Evolutionary conservation across 1,140 invertebrate genomes (phyloP).

Genomic region (Drosophila mayri): DNA sequence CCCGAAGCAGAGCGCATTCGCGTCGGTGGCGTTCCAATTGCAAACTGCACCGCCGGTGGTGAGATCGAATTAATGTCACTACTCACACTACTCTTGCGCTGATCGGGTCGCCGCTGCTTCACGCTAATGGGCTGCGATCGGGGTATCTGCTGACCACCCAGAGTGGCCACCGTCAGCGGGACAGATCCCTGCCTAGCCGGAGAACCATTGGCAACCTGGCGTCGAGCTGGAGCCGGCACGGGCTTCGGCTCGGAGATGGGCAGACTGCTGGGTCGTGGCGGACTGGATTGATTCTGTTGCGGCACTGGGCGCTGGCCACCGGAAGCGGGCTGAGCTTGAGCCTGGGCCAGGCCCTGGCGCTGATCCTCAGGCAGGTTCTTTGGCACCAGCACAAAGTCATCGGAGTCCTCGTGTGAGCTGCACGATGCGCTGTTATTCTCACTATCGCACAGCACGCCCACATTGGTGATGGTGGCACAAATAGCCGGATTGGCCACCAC

Average conservation of each 20-base stretch:
- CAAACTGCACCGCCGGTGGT: conserved; percentile 95
- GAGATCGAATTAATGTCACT: conserved; percentile 95
- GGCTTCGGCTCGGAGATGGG: conserved; percentile 92
- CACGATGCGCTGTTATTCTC: conserved; percentile 86
- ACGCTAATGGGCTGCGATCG: conserved; percentile 94
- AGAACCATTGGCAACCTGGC: conserved; percentile 64
- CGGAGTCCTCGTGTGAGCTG: conserved; percentile 89
- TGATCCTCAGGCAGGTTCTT: conserved; percentile 87
- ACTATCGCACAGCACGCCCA: conserved; percentile 82
- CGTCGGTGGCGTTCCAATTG: conserved; percentile 94
- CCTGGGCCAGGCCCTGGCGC: conserved; percentile 59
- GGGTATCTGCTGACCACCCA: conserved; percentile 87
- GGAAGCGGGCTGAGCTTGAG: conserved; percentile 22
- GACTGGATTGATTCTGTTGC: conserved; percentile 86
- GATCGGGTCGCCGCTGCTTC: conserved; percentile 88
- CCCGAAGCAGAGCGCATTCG: conserved; percentile 88
- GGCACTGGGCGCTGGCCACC: conserved; percentile 37
- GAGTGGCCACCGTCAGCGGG: conserved; percentile 61
- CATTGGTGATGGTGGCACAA: conserved; percentile 82
- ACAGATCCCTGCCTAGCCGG: conserved; percentile 47
- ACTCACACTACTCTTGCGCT: conserved; percentile 87
- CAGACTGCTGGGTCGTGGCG: conserved; percentile 89
- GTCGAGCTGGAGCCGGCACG: conserved; percentile 89
- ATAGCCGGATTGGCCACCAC: conserved; percentile 83
- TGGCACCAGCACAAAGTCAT: conserved; percentile 95